phyloP scores from a whole-genome alignment of 2,113 vertebrate species.

The Toxostoma redivivum region DNA sequence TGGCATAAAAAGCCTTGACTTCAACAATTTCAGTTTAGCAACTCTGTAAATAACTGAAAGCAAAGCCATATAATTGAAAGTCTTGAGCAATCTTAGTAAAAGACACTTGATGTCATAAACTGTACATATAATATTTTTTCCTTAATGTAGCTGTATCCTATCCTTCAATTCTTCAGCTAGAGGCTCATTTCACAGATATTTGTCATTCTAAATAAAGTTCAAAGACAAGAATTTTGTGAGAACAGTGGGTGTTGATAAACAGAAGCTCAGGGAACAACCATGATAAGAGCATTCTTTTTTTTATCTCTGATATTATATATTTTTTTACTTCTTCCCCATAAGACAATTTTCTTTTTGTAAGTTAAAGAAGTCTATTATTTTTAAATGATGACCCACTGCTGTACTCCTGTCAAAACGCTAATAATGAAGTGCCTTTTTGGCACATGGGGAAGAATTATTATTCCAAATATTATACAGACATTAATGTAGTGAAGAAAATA shows the following conservation, averaged over 20 bases:
- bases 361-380: not conserved
- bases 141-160: not conserved
- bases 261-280: not conserved
- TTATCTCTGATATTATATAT: not conserved
- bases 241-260: not conserved
- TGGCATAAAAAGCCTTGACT: not conserved
- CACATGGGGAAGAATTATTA: not conserved
- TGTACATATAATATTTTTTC: not conserved
- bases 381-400: not conserved
- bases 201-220: constrained; percentile 24
- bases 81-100: not conserved
- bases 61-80: not conserved
- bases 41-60: not conserved
- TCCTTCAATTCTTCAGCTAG: not conserved
- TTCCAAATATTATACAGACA: not conserved
- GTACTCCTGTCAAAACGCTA: not conserved
- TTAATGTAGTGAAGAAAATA: not conserved
- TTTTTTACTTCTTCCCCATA: not conserved
- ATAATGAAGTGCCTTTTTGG: not conserved
- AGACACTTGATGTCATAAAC: not conserved
- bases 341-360: not conserved
- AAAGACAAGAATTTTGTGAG: not conserved
- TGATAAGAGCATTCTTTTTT: not conserved
- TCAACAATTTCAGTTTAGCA: not conserved
- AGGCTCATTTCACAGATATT: not conserved